Evolutionary conservation across 2,113 vertebrate genomes (phyloP).

Genomic region (Oriolus oriolus): DNA sequence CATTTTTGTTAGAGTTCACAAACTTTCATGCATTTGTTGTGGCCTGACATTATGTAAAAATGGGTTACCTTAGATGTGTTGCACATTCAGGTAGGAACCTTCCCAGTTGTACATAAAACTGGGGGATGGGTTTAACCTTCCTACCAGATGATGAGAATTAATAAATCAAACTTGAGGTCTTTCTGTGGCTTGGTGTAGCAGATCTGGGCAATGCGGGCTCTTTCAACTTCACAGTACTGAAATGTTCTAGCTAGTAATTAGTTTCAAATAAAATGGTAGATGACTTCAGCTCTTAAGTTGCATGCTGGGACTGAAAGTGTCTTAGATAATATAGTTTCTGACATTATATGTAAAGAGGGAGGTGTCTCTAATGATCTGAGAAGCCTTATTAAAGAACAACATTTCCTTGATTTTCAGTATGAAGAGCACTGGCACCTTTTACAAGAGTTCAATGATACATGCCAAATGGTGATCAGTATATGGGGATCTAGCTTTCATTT

Average conservation of each 20-base stretch:
- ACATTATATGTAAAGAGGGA: background rate
- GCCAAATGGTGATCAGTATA: background rate
- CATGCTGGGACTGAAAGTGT: background rate
- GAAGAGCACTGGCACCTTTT: background rate
- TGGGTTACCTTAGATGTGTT: background rate
- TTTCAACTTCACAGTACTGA: background rate
- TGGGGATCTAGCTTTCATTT: background rate
- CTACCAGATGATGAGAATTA: background rate
- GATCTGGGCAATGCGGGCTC: background rate
- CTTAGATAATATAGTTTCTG: background rate
- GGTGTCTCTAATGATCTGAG: background rate
- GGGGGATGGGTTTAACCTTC: background rate
- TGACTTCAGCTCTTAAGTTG: background rate
- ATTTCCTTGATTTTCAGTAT: background rate
- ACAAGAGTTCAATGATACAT: background rate
- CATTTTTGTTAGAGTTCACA: background rate
- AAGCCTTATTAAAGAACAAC: background rate
- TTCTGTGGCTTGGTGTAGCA: background rate
- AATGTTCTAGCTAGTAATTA: background rate
- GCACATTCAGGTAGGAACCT: background rate
- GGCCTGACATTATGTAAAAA: background rate
- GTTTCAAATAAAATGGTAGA: background rate
- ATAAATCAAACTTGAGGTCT: background rate
- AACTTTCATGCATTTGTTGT: background rate
- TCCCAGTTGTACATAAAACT: background rate